A percentile compares a stretch with the other conserved stretches of the same genome.
These are phyloP conservation scores for Acridotheres tristis DNA, from an alignment of 2,797 vertebrate genomes.

Conservation along the genomic window DNA sequence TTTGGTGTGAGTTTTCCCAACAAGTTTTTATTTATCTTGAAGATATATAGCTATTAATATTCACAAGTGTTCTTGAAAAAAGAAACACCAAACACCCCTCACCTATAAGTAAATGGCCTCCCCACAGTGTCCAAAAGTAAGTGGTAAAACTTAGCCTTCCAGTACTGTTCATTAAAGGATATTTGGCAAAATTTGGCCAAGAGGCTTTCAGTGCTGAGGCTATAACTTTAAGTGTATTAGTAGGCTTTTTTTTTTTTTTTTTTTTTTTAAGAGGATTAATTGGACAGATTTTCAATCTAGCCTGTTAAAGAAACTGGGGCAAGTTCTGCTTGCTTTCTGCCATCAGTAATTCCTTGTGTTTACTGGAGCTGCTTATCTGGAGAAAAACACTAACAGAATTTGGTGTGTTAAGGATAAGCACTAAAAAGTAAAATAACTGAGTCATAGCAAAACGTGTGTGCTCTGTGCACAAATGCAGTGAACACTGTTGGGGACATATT, in stretches of 20 bases:
- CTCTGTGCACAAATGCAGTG: neutral
- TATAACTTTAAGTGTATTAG: neutral
- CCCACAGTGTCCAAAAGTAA: neutral
- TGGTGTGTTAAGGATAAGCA: neutral
- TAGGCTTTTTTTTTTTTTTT: neutral
- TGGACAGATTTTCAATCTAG: neutral
- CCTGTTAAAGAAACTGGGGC: neutral
- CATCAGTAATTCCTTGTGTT: neutral
- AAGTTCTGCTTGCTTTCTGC: neutral
- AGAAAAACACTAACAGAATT: neutral
- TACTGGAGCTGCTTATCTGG: neutral
- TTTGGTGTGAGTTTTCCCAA: neutral
- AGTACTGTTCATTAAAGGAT: neutral
- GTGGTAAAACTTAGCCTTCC: neutral
- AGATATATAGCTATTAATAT: neutral
- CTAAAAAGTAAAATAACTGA: neutral
- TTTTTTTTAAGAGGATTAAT: neutral
- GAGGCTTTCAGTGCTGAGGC: neutral
- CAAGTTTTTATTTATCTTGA: neutral
- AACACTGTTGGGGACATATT: neutral
- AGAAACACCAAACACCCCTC: accelerated
- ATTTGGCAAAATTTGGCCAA: neutral
- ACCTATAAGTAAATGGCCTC: neutral
- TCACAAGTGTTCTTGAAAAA: neutral
- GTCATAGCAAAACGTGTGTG: accelerated